Evolutionary conservation across 2,113 vertebrate genomes (phyloP).

Genomic region (Opisthocomus hoazin): DNA sequence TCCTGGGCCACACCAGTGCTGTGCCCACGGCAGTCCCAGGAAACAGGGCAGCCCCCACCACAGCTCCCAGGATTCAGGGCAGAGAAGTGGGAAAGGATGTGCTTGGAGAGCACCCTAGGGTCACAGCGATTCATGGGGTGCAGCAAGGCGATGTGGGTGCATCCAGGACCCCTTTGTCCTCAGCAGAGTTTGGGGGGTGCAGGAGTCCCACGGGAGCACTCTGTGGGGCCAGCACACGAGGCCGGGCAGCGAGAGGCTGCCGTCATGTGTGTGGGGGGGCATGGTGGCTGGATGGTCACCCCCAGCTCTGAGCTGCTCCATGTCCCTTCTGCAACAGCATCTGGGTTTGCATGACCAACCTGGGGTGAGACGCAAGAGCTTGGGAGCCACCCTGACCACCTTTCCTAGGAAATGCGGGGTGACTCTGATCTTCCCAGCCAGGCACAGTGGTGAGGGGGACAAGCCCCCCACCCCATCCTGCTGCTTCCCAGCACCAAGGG

Average conservation of each 20-base stretch:
- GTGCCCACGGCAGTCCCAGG: not conserved
- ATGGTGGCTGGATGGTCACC: not conserved
- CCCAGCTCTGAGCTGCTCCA: not conserved
- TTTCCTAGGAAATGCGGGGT: not conserved
- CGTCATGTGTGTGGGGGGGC: not conserved
- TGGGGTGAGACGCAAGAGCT: not conserved
- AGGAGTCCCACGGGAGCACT: not conserved
- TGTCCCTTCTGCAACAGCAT: not conserved
- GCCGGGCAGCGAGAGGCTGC: not conserved
- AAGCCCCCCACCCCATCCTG: not conserved
- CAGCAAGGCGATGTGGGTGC: not conserved
- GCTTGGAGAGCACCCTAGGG: not conserved
- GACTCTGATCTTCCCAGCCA: not conserved
- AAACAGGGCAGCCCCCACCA: not conserved
- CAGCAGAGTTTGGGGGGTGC: not conserved
- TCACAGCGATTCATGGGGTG: not conserved
- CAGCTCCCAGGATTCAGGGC: not conserved
- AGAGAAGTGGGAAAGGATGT: rapidly evolving
- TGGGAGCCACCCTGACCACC: not conserved
- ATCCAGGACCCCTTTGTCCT: not conserved
- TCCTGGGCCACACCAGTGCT: not conserved
- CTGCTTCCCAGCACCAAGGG: not conserved
- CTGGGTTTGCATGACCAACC: not conserved
- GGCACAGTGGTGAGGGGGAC: rapidly evolving
- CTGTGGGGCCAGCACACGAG: not conserved